These are phyloP conservation scores for Seriola rivoliana DNA, from an alignment of 2,113 vertebrate species.

Conservation along the genomic window DNA sequence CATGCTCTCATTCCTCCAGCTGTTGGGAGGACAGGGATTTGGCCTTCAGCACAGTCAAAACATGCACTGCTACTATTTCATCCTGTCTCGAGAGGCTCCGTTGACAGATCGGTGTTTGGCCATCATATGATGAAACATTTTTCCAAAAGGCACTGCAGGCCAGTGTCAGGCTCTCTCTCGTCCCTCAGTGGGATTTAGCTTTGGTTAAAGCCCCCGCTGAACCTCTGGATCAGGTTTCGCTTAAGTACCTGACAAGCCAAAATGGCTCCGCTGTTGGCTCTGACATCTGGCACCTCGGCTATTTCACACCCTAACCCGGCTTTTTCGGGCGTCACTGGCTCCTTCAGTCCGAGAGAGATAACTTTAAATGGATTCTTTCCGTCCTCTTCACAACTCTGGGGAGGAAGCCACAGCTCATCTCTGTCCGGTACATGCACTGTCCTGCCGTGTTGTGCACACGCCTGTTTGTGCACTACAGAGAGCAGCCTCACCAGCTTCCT, in stretches of 20 bases:
- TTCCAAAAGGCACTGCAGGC: background rate
- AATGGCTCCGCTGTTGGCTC: background rate
- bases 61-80: background rate
- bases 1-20: background rate
- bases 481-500: background rate
- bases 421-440: background rate
- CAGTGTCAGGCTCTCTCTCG: too few relatives aligned
- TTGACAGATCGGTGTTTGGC: too few relatives aligned
- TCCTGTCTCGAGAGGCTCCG: background rate
- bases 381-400: background rate
- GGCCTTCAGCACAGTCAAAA: background rate
- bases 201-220: background rate
- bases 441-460: background rate
- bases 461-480: background rate
- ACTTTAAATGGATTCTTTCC: background rate
- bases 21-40: background rate
- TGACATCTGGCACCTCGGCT: background rate
- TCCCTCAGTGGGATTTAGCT: background rate
- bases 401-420: background rate
- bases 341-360: background rate
- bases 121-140: background rate
- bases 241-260: background rate
- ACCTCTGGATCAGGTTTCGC: background rate
- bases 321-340: background rate
- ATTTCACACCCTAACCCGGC: background rate